phyloP scores from a whole-genome alignment of 2,797 vertebrate species.

The Anas bernieri region DNA sequence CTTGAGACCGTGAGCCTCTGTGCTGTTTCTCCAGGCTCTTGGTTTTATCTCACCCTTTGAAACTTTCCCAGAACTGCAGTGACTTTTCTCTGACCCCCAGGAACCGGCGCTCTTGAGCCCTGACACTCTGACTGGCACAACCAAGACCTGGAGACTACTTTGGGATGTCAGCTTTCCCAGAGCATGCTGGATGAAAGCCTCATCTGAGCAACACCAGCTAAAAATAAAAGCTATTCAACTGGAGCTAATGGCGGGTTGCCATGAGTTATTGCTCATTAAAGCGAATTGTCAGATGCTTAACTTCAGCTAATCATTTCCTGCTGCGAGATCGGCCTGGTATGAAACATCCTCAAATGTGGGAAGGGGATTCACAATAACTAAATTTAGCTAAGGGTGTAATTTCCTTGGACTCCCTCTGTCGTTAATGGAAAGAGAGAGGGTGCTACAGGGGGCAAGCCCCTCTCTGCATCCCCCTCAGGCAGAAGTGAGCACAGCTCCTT shows the following conservation, averaged over 20 bases:
- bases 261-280: slow-evolving; percentile 70
- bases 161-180: slow-evolving; percentile 62
- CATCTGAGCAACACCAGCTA: slow-evolving; percentile 64
- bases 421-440: slow-evolving; percentile 61
- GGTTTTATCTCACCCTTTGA: slow-evolving; percentile 55
- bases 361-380: slow-evolving; percentile 61
- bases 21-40: slow-evolving; percentile 47
- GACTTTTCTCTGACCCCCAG: slow-evolving; percentile 62
- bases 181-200: slow-evolving; percentile 19
- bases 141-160: slow-evolving; percentile 57
- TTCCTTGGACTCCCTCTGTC: slow-evolving; percentile 54
- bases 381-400: slow-evolving; percentile 59
- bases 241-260: slow-evolving; percentile 62
- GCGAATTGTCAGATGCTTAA: slow-evolving; percentile 68
- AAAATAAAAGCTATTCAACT: slow-evolving; percentile 68
- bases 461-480: neutral
- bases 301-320: slow-evolving; percentile 70
- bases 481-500: neutral
- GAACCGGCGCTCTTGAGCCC: slow-evolving; percentile 33
- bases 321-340: slow-evolving; percentile 29
- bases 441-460: neutral
- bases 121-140: slow-evolving; percentile 39
- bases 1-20: neutral
- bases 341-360: slow-evolving; percentile 34
- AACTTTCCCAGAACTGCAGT: slow-evolving; percentile 67